A percentile compares a stretch with the other conserved stretches of the same genome.
Conservation (phyloP, 2,797 vertebrate species). For the Thamnophis elegans region DNA sequence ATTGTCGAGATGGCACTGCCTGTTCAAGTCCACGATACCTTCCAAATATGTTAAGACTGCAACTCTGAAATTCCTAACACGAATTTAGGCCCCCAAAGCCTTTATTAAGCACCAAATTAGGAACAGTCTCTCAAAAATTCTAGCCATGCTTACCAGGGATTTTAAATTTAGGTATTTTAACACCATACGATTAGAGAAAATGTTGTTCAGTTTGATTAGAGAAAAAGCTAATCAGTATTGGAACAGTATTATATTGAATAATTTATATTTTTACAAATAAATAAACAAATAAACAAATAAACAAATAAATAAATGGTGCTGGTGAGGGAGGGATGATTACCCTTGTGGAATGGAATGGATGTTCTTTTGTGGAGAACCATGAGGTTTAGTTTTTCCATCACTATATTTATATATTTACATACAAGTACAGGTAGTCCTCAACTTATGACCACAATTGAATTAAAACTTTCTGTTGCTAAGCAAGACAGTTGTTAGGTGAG, state of each 20-base stretch:
- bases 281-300: neutral
- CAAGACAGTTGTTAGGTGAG: neutral
- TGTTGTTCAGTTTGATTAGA: neutral
- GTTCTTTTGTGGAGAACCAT: neutral
- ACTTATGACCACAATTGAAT: neutral
- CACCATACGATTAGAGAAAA: neutral
- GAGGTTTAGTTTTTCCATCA: neutral
- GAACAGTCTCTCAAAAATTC: neutral
- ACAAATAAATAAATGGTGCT: neutral
- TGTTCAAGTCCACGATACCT: neutral
- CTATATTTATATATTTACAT: neutral
- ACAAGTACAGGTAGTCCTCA: neutral
- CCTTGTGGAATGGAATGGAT: neutral
- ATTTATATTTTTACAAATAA: neutral
- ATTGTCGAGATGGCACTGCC: neutral
- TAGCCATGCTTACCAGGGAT: neutral
- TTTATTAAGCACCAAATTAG: neutral
- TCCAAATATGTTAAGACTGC: neutral
- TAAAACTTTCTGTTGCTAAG: neutral
- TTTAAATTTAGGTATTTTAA: neutral
- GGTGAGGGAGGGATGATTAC: neutral
- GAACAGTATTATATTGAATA: neutral
- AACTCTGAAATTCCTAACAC: neutral
- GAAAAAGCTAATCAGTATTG: neutral
- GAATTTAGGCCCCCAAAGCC: neutral